phyloP scores from a whole-genome alignment of 2,888 invertebrate genomes.

The Scelioninae gen. 1 region DNA sequence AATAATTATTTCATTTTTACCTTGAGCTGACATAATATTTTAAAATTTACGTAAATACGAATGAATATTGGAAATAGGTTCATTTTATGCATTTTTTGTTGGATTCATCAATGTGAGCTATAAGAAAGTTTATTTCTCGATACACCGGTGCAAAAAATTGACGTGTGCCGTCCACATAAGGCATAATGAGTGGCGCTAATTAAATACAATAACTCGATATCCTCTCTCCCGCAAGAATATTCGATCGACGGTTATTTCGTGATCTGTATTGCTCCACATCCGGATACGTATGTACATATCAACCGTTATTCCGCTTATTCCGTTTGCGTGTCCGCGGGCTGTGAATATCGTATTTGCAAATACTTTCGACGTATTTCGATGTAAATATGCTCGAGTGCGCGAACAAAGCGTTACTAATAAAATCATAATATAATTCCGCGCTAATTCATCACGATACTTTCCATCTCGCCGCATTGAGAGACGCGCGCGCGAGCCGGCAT shows the following conservation, averaged over 20 bases:
- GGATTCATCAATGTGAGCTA: no score
- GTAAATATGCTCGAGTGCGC: conserved; percentile 54
- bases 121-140: neutral
- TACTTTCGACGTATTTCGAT: conserved; percentile 50
- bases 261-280: conserved; percentile 57
- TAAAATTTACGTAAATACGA: no score
- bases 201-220: conserved; percentile 42
- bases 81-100: no score
- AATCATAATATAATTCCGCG: conserved; percentile 61
- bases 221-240: conserved; percentile 27
- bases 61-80: no score
- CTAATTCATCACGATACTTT: conserved; percentile 67
- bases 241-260: conserved; percentile 47
- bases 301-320: conserved; percentile 63
- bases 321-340: conserved; percentile 61
- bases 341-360: conserved; percentile 65
- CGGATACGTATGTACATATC: conserved; percentile 44
- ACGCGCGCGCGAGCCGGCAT: conserved; percentile 12
- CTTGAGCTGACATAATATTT: no score
- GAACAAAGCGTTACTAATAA: conserved; percentile 67
- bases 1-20: no score
- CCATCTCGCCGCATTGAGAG: conserved; percentile 56
- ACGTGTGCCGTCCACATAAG: conserved; percentile 29
- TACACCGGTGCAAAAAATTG: conserved; percentile 18
- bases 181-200: conserved; percentile 27